A percentile compares a stretch with the other conserved stretches of the same genome.
Evolutionary conservation across 2,797 vertebrate genomes (phyloP).

Genomic region (Champsocephalus esox): DNA sequence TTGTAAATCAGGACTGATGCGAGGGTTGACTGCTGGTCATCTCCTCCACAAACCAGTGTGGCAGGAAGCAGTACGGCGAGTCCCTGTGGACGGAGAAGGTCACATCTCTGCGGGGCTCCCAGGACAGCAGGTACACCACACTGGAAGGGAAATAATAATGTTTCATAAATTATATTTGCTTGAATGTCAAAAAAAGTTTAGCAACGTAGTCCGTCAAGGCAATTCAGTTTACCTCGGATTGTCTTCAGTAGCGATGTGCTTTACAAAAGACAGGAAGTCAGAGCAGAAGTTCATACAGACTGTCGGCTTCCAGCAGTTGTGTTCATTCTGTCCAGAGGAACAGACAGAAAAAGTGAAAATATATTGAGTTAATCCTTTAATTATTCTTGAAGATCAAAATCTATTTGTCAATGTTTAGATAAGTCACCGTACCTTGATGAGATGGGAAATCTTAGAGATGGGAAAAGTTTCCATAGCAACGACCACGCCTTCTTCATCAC

Average conservation of each 20-base stretch:
- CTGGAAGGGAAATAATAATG: constrained; percentile 68
- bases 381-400: not conserved
- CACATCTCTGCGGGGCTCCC: constrained; percentile 88
- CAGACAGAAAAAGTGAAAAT: not conserved
- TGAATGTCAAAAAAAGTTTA: not conserved
- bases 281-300: constrained; percentile 95
- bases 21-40: constrained; percentile 51
- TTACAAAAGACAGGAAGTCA: constrained; percentile 89
- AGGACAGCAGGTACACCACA: constrained; percentile 90
- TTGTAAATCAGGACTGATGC: constrained; percentile 27
- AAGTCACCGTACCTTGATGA: constrained; percentile 85
- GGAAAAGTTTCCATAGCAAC: constrained; percentile 87
- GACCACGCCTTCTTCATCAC: constrained; percentile 88
- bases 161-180: not conserved
- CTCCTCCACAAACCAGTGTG: constrained; percentile 88
- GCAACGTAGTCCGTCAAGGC: not conserved
- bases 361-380: not conserved
- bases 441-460: constrained; percentile 90
- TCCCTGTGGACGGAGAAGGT: constrained; percentile 87
- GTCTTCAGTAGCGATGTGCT: constrained; percentile 85
- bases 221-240: constrained; percentile 86
- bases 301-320: constrained; percentile 91
- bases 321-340: constrained; percentile 82
- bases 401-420: not conserved
- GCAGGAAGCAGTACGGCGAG: constrained; percentile 86